Base-by-base conservation (phyloP, 2,113 vertebrate genomes). In the Glareola pratincola region DNA sequence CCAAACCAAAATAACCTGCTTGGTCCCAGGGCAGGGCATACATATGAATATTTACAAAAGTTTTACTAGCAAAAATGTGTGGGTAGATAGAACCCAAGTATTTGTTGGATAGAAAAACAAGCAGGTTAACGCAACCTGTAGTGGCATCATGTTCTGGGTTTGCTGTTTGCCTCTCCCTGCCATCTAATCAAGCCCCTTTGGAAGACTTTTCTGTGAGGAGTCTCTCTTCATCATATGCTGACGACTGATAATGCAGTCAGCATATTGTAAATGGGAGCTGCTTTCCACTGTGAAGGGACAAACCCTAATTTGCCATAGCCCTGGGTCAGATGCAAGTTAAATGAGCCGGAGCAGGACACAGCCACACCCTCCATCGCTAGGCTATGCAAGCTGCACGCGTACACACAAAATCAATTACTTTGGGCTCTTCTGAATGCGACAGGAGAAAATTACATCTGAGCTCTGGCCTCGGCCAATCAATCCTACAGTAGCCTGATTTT, bases 381-480 rank as follows among this genome's bases (percentile, higher is more conserved):
- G 50, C 94, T 62, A 8, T 57, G 62, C 57, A 36, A 78, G 54
- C 89, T 71, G 64, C 56, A 63, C 0, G 11, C 4, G 0, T 34
- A 37, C 62, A 50, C 45, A 69, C 2, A 5, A 69, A 94, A 89
- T 94, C 91, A 94, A 92, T 97, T 94, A 78, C 94, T 91, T 71
- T 8, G 51, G 79, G 66, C 92, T 92, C 79, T 76, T 96, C 63
- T 74, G 85, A 92, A 94, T 50, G 60, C 4, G 6, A 92, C 56
- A 56, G 67, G 77, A 95, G 93, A 96, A 96, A 96, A 97, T 95
- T 74, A 93, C 91, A 95, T 90, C 92, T 94, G 93, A 95, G 85
- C 91, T 96, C 87, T 91, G 79, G 81, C 94, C 89, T 74, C 94
- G 80, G 54, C 62, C 60, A 83, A 95, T 96, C 94, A 96, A 96